Evolutionary conservation across 2,113 vertebrate genomes (phyloP).

Genomic region (Platichthys flesus): DNA sequence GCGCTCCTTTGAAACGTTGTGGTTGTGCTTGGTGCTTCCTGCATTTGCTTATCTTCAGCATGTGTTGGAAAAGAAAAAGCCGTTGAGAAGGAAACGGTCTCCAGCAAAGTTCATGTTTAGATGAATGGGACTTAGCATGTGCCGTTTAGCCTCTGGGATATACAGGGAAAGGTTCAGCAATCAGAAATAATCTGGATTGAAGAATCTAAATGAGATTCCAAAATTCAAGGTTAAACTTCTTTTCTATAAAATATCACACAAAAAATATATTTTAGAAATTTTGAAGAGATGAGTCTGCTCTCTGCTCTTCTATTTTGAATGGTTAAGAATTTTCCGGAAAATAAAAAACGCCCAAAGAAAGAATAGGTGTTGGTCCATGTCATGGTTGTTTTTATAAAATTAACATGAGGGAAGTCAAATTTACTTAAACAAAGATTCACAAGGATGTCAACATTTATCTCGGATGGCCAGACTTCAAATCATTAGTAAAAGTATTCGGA

Average conservation of each 20-base stretch:
- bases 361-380: no score
- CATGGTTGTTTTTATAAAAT: no score
- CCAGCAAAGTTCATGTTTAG: background rate
- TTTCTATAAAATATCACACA: no score
- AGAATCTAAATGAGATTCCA: constrained; percentile 1
- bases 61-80: background rate
- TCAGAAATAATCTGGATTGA: background rate
- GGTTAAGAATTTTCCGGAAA: background rate
- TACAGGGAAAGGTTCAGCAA: constrained; percentile 1
- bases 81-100: constrained; percentile 1
- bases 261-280: background rate
- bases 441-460: background rate
- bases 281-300: background rate
- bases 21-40: background rate
- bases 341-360: no score
- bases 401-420: no score
- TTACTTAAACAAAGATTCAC: no score
- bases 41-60: no score
- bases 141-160: constrained; percentile 1
- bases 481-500: background rate
- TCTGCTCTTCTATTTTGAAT: constrained; percentile 8
- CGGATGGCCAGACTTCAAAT: background rate
- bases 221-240: background rate
- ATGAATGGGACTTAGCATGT: background rate
- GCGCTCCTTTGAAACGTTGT: background rate